Conservation (phyloP, 2,113 vertebrate genomes). For the Megaceryle maxima region DNA sequence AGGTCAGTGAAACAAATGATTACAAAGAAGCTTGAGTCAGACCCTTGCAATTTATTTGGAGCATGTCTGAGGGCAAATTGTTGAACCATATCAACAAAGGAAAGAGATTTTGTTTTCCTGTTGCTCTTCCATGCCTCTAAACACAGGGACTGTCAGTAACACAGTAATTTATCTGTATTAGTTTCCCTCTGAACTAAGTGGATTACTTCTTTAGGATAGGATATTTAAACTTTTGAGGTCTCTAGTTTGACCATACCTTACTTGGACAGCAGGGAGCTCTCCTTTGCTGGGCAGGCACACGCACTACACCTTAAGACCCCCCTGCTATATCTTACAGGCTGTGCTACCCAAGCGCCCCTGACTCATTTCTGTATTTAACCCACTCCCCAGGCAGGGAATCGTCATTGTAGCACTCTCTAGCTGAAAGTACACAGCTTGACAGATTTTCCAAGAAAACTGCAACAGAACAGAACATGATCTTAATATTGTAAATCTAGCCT, state of each 20-base stretch:
- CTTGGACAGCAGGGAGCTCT: neutral
- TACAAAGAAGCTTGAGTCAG: neutral
- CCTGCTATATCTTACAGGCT: neutral
- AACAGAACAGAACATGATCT: neutral
- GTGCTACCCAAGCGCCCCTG: neutral
- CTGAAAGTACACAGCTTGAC: neutral
- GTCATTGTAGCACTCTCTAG: neutral
- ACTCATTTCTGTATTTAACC: neutral
- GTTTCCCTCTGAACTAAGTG: neutral
- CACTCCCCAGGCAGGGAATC: neutral
- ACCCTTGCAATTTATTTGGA: neutral
- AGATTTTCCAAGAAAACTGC: neutral
- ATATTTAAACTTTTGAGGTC: neutral
- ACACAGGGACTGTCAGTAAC: neutral
- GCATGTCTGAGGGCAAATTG: neutral
- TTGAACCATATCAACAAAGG: neutral
- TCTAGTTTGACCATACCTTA: neutral
- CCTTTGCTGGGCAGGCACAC: neutral
- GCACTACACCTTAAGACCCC: neutral
- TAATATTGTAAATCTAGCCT: neutral
- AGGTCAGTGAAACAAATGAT: slow-evolving; percentile 70
- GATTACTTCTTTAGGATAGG: neutral
- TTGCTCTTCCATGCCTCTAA: neutral
- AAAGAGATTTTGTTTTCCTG: neutral
- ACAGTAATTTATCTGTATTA: neutral